Evolutionary conservation across 2,888 invertebrate genomes (phyloP), one percentile per base, ranked within the genome.

Genomic region (Volucella zonaria): DNA sequence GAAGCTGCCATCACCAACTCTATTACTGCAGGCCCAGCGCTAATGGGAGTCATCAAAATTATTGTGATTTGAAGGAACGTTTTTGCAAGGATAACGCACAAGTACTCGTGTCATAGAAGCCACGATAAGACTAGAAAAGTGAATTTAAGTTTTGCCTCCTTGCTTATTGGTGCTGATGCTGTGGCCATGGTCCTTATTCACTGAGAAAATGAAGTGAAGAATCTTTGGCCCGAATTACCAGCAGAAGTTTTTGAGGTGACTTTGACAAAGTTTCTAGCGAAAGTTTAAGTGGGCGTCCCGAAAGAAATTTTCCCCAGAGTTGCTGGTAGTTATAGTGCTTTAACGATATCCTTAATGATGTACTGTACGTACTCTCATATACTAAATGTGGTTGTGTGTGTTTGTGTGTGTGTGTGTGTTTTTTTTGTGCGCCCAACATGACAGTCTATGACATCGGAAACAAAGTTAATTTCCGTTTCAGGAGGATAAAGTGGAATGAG

Each of bases 391-490:
- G 31, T 31, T 42, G 4, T 54, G n/a, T 12, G 9, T 68, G 11
- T 62, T 42, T 70, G 54, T 42, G 9, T 68, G 11, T 62, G 47
- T 70, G 54, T 42, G 49, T 23, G 1, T 23, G 1, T 23, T 23
- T 23, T 31, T 31, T 31, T 0, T 31, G 31, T 31, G 31, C 31
- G 49, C 15, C 31, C 56, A 51, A 56, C 45, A 61, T 61, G 67
- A 40, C 73, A 67, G 47, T 40, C 62, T 59, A 56, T 75, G 64
- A 81, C 73, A 73, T 77, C 40, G 49, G 61, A 52, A 74, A 74
- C 68, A 78, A 82, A 78, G 68, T 74, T 78, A 82, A 82, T 78
- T 82, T 82, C 82, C 82, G 62, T 82, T 78, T 74, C 43, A 58
- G 64, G 68, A 47, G 68, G 74, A 78, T 78, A 42, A 58, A 54